phyloP scores from a whole-genome alignment of 2,113 vertebrate genomes.

The Trematomus loennbergii region DNA sequence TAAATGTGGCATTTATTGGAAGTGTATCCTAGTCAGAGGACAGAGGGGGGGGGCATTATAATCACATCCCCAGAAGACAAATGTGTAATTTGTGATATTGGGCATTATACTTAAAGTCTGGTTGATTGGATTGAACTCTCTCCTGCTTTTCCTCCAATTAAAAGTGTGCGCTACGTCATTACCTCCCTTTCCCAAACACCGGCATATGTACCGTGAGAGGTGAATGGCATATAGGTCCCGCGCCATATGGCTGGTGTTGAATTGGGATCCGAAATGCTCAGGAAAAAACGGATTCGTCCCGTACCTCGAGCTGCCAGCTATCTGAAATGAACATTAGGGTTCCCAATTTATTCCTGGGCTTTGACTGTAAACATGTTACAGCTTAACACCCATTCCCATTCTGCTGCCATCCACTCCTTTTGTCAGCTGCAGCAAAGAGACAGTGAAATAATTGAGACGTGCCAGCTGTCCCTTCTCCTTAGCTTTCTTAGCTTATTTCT shows the following conservation, averaged over 20 bases:
- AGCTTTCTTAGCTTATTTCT: constrained; percentile 72
- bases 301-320: constrained; percentile 72
- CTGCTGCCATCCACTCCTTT: constrained; percentile 75
- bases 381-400: constrained; percentile 77
- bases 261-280: constrained; percentile 64
- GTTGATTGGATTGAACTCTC: not conserved
- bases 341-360: constrained; percentile 79
- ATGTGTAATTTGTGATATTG: no score
- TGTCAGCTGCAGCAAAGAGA: constrained; percentile 74
- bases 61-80: no score
- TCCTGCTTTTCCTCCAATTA: constrained; percentile 17
- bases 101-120: no score
- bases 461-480: constrained; percentile 81
- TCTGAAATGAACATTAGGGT: constrained; percentile 81
- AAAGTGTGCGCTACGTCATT: constrained; percentile 1
- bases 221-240: constrained; percentile 71
- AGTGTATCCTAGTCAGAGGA: no score
- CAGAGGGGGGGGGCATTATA: no score
- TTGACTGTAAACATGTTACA: constrained; percentile 79
- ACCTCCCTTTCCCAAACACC: constrained; percentile 19
- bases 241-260: constrained; percentile 80
- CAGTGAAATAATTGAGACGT: constrained; percentile 77
- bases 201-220: constrained; percentile 63
- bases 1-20: no score
- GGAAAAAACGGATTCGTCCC: constrained; percentile 74